These are phyloP conservation scores for Gandaritis pyraliata DNA, from an alignment of 2,888 invertebrate genomes.

Conservation along the genomic window DNA sequence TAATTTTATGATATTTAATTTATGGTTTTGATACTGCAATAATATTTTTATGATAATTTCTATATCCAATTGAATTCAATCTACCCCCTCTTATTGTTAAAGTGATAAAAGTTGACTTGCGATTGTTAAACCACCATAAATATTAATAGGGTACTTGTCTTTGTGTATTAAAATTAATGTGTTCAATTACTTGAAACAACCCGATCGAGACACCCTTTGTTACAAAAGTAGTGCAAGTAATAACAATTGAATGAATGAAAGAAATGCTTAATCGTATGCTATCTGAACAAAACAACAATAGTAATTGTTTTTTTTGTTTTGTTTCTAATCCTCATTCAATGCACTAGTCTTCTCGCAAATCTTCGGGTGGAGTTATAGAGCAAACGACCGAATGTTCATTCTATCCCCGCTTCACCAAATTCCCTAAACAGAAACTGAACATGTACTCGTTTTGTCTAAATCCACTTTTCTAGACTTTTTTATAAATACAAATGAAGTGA, in stretches of 20 bases:
- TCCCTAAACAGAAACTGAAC: no score
- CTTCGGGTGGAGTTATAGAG: no score
- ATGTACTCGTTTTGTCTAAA: no score
- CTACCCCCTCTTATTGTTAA: conserved; percentile 18
- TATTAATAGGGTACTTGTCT: conserved; percentile 71
- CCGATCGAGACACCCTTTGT: conserved; percentile 53
- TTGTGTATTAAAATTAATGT: conserved; percentile 76
- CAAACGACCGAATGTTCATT: no score
- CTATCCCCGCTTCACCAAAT: no score
- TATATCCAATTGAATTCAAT: conserved; percentile 20
- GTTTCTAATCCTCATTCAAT: no score
- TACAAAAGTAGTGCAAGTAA: conserved; percentile 42
- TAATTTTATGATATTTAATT: no score
- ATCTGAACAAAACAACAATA: neutral
- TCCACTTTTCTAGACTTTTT: no score
- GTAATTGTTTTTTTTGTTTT: neutral
- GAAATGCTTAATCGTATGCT: conserved; percentile 2
- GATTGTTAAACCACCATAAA: conserved; percentile 62
- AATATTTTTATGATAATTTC: conserved; percentile 1
- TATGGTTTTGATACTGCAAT: no score
- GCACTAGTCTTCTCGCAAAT: no score
- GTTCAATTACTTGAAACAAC: conserved; percentile 63
- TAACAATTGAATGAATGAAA: conserved; percentile 13
- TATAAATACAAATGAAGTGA: no score
- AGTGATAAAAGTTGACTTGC: conserved; percentile 40